These are phyloP conservation scores for Trachemys scripta DNA, from an alignment of 2,113 vertebrate species.

Conservation along the genomic window DNA sequence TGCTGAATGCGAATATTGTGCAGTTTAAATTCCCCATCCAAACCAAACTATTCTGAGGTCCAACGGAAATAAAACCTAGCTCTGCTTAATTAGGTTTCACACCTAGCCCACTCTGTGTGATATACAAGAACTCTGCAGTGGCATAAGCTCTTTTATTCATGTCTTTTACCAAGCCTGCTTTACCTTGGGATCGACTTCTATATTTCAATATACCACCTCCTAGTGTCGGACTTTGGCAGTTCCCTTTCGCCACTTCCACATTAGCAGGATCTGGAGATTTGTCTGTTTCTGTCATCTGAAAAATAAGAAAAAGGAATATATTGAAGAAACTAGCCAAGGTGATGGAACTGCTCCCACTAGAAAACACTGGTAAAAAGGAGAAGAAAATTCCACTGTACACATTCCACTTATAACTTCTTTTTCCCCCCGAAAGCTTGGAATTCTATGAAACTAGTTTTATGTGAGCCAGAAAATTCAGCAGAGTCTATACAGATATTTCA, in stretches of 20 bases:
- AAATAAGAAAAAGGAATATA: not conserved
- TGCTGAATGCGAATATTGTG: not conserved
- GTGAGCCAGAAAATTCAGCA: not conserved
- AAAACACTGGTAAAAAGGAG: too few species aligned
- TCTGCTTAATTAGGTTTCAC: not conserved
- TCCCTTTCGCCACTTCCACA: constrained; percentile 79
- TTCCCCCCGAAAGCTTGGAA: not conserved
- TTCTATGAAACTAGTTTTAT: not conserved
- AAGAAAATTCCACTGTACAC: not conserved
- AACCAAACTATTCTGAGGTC: not conserved
- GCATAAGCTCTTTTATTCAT: not conserved
- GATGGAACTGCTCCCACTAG: not conserved
- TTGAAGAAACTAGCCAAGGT: not conserved
- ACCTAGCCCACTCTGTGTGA: not conserved
- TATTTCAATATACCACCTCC: constrained; percentile 85
- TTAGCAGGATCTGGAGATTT: constrained; percentile 81
- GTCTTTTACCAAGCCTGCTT: not conserved
- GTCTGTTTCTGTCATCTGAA: constrained; percentile 83
- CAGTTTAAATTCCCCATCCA: not conserved
- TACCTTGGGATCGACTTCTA: constrained; percentile 90
- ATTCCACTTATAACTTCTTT: not conserved
- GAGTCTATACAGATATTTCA: not conserved
- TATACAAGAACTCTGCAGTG: not conserved
- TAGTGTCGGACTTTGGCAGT: constrained; percentile 83
- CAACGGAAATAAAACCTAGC: not conserved